Evolutionary conservation across 2,888 invertebrate species (phyloP).

Genomic region (Drosophila gaucha): DNA sequence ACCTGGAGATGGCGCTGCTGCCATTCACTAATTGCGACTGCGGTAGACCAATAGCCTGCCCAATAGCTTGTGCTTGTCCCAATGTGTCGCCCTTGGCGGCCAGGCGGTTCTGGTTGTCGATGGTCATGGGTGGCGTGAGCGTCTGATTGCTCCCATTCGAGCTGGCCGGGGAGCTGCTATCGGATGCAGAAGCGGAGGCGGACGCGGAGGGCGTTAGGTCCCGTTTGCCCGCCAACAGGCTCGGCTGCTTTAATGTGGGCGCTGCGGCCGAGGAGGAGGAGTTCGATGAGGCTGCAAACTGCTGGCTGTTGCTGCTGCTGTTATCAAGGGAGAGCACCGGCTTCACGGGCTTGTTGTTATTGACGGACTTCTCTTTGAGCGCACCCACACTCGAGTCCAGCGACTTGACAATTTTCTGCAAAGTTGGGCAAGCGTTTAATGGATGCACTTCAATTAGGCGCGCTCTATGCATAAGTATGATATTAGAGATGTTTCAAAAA

Average conservation of each 20-base stretch:
- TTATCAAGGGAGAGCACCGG: constrained; percentile 83
- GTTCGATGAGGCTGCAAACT: constrained; percentile 14
- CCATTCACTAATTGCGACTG: constrained; percentile 68
- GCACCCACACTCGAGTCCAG: constrained; percentile 76
- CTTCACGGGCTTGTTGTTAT: constrained; percentile 84
- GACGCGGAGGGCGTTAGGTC: constrained; percentile 67
- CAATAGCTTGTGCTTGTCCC: constrained; percentile 22
- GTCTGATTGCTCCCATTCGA: constrained; percentile 84
- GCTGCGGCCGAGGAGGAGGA: constrained; percentile 21
- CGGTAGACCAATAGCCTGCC: constrained; percentile 39
- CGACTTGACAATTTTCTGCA: constrained; percentile 84
- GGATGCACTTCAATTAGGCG: constrained; percentile 35
- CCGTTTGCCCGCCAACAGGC: constrained; percentile 64
- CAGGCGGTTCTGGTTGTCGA: constrained; percentile 77
- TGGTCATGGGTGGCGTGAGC: constrained; percentile 82
- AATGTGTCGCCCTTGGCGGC: constrained; percentile 64
- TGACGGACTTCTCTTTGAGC: constrained; percentile 80
- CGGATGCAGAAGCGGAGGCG: constrained; percentile 40
- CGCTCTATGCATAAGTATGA: constrained; percentile 27
- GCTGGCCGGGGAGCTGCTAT: constrained; percentile 79
- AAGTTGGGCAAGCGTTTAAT: constrained; percentile 51
- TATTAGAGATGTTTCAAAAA: constrained; percentile 16
- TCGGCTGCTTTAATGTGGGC: constrained; percentile 36
- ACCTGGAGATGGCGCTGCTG: constrained; percentile 46
- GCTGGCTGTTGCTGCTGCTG: constrained; percentile 8